Evolutionary conservation across 2,113 vertebrate genomes (phyloP).

Genomic region (Chamaea fasciata): DNA sequence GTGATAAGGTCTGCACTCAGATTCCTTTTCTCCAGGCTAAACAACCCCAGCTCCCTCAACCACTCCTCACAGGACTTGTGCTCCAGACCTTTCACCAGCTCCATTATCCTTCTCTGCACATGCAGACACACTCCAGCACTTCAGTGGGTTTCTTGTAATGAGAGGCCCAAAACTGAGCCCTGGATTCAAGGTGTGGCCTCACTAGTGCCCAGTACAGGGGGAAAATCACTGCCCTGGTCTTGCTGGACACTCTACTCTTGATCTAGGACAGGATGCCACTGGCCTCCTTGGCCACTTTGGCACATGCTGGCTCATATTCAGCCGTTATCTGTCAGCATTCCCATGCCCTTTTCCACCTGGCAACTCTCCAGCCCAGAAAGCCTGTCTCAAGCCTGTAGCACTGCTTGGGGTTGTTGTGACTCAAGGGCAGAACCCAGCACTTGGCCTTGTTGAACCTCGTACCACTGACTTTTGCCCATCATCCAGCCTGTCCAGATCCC

Average conservation of each 20-base stretch:
- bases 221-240: neutral
- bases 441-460: neutral
- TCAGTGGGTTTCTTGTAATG: neutral
- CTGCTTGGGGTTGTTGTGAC: neutral
- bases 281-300: neutral
- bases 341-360: accelerated
- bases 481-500: neutral
- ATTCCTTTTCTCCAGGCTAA: neutral
- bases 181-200: neutral
- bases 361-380: neutral
- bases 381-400: neutral
- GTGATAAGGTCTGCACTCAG: neutral
- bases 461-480: neutral
- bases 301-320: neutral
- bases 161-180: neutral
- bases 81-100: neutral
- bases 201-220: accelerated
- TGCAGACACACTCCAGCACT: accelerated
- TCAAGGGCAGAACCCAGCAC: neutral
- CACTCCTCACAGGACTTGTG: neutral
- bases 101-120: neutral
- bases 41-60: neutral
- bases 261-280: neutral
- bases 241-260: neutral
- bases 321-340: neutral